These are phyloP conservation scores for Macaca mulatta DNA, from an alignment of 2,113 vertebrate species.

Conservation along the genomic window DNA sequence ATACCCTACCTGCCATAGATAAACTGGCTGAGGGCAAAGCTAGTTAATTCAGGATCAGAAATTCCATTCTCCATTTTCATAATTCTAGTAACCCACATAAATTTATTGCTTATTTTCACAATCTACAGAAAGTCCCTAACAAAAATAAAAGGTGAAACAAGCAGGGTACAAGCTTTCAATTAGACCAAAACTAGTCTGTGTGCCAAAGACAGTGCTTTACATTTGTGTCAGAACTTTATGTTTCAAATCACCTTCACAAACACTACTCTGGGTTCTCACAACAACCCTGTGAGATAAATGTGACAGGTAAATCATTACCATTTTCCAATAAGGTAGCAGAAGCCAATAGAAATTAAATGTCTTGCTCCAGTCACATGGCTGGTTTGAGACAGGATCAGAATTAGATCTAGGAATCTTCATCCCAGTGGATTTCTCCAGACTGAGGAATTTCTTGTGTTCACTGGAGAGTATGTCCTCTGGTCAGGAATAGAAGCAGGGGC, in stretches of 20 bases:
- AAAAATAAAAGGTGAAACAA: neutral
- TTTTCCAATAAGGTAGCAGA: neutral
- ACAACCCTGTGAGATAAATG: neutral
- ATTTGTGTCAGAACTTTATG: neutral
- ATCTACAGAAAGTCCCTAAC: neutral
- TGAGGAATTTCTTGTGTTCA: neutral
- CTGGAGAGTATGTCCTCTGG: neutral
- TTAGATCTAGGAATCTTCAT: neutral
- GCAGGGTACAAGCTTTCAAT: neutral
- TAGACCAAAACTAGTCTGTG: neutral
- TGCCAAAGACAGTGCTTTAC: neutral
- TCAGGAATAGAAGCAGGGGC: neutral
- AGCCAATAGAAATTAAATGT: neutral
- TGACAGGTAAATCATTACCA: too few relatives aligned
- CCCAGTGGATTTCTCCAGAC: neutral
- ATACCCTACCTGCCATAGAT: neutral
- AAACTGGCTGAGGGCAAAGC: neutral
- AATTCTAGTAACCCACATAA: conserved; percentile 13
- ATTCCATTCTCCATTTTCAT: neutral
- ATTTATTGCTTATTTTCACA: conserved; percentile 5
- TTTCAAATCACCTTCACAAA: conserved; percentile 7
- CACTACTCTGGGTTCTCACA: neutral
- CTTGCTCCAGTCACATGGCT: neutral
- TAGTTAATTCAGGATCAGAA: neutral
- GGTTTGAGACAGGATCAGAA: neutral